Conservation (phyloP, 2,888 invertebrate genomes). For the Brenthis ino region DNA sequence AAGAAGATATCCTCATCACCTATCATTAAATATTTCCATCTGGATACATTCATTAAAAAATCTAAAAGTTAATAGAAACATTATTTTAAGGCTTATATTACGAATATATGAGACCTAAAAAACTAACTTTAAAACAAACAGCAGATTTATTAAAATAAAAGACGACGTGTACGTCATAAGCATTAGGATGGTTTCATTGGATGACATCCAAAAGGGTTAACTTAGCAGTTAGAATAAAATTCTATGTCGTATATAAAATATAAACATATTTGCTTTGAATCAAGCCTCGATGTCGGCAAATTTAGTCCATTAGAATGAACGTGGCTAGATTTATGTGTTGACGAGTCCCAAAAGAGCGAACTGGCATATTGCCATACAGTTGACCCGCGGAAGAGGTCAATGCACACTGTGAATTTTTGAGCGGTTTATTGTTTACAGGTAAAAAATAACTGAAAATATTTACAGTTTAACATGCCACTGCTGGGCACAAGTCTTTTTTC, state of each 20-base stretch:
- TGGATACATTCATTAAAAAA: no score
- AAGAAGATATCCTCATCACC: no score
- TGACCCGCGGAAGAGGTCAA: constrained; percentile 51
- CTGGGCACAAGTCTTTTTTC: no score
- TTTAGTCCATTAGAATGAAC: constrained; percentile 21
- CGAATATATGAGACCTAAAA: no score
- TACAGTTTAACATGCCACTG: background rate
- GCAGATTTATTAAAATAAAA: no score
- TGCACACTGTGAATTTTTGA: constrained; percentile 39
- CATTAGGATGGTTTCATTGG: background rate
- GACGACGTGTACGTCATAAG: background rate
- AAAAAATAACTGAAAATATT: background rate
- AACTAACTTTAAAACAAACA: no score
- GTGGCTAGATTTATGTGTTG: constrained; percentile 35
- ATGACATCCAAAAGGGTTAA: background rate
- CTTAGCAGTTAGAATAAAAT: background rate
- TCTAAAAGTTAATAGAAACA: no score
- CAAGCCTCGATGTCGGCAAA: constrained; percentile 8
- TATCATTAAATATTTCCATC: no score
- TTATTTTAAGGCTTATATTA: no score
- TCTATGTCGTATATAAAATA: background rate
- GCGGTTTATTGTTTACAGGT: constrained; percentile 16
- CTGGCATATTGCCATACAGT: constrained; percentile 50
- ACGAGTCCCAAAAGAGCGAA: constrained; percentile 29
- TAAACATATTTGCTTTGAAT: constrained; percentile 15